Evolutionary conservation across 2,113 vertebrate species (phyloP), one percentile per base, ranked within the genome.

Genomic region (Micromys minutus): DNA sequence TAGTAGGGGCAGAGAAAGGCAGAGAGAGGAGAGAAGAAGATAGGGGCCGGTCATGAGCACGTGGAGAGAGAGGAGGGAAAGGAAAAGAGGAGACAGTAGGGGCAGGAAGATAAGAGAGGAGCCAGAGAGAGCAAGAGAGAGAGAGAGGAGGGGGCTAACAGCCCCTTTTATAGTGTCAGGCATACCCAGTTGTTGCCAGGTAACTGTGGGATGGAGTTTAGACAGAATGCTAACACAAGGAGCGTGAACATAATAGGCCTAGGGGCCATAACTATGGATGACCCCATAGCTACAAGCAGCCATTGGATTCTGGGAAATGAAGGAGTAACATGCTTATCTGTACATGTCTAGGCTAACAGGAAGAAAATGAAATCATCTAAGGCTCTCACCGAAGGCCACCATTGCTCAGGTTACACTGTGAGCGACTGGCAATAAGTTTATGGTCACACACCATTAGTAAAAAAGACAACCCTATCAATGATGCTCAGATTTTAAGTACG

Each of bases 381-480:
- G 11, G 22, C 65, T 55, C 52, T 65, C 45, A 63, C 16, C 42
- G 50, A 52, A 17, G 71, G n/a, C 19, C 34, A 65, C 3, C 9
- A n/a, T 67, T 4, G 36, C 65, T 65, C 45, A n/a, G 36, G 19
- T 5, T 9, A 45, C 39, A 50, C 22, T 74, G 13, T 52, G 19
- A 84, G 34, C 75, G 69, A 50, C 67, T 36, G 47, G 19, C 24
- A 2, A 52, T 89, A 80, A 92, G 61, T 67, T 45, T 86, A 36
- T 19, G 0, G 8, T 34, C 59, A 42, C 26, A 39, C 0, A 2
- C 42, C 45, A 1, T 1, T 34, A n/a, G 17, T 26, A 17, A 55
- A 59, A 74, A 90, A 96, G 52, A 13, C 88, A 34, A 19, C 31
- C 52, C 24, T 75, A 36, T 24, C 65, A 36, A 36, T 17, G 77